These are phyloP conservation scores for Alethe castanea DNA, from an alignment of 2,113 vertebrate genomes.

Conservation along the genomic window DNA sequence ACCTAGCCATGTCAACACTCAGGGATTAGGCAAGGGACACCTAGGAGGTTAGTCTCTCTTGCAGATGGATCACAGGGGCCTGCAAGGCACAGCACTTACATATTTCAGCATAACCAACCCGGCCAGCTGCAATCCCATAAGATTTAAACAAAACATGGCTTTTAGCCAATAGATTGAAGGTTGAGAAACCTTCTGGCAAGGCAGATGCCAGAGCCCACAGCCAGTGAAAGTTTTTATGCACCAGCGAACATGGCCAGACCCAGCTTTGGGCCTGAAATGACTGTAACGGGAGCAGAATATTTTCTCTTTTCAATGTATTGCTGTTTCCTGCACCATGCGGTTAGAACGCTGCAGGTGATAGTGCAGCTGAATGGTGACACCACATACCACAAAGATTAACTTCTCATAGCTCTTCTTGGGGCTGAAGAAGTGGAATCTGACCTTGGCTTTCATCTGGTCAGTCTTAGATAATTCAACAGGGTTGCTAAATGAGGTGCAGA, in stretches of 20 bases:
- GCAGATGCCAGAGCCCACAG: slow-evolving; percentile 19
- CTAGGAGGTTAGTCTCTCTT: not conserved
- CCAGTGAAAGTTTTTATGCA: slow-evolving; percentile 48
- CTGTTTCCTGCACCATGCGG: slow-evolving; percentile 24
- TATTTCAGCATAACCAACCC: not conserved
- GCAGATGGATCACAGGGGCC: not conserved
- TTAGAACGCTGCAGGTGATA: slow-evolving; percentile 41
- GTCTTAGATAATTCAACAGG: not conserved
- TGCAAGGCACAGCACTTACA: not conserved
- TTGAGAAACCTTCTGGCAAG: not conserved
- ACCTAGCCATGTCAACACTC: not conserved
- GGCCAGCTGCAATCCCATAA: not conserved
- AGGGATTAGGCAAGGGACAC: not conserved
- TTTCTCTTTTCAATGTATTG: slow-evolving; percentile 39
- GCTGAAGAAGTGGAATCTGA: not conserved
- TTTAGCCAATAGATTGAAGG: not conserved
- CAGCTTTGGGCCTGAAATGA: slow-evolving; percentile 49
- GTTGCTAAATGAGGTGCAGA: not conserved
- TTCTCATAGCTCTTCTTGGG: not conserved
- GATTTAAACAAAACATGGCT: not conserved
- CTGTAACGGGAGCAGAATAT: not conserved
- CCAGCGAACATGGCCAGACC: slow-evolving; percentile 2
- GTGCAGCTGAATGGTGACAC: slow-evolving; percentile 15
- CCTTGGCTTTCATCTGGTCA: not conserved
- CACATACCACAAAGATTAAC: not conserved